Evolutionary conservation across 2,888 invertebrate genomes (phyloP), one percentile per base, ranked within the genome.

Genomic region (Drosophila mimetica): DNA sequence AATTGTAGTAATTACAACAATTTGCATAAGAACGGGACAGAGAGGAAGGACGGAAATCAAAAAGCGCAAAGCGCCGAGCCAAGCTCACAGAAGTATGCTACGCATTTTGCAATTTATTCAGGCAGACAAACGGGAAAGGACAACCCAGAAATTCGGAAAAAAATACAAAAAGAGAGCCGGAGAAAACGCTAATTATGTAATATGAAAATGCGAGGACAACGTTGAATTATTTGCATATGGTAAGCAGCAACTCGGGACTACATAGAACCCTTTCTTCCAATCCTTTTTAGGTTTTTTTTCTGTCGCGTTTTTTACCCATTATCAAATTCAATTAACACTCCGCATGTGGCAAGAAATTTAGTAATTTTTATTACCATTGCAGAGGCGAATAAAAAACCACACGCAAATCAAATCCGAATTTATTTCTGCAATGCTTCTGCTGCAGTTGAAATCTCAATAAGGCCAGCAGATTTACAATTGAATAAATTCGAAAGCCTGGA

Each of bases 1-100:
- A 85, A 85, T 89, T 87, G 87, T 81, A 88, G 89, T 87, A 88
- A 85, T 88, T 85, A 88, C 86, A 86, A 87, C 75, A 76, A 85
- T 85, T 85, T 85, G 87, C 85, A 85, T 85, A 88, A 87, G 74
- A 75, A 75, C 32, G 44, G 30, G 51, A 13, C 30, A 34, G 13
- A 18, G 41, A 11, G n/a, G 11, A 30, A 48, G 51, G 64, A 75
- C 86, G 82, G 82, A 83, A 83, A 83, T 85, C 87, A 87, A 83
- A 83, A 83, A 86, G 88, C 88, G 82, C 83, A 86, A 86, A 72
- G 75, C 70, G 63, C 36, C 42, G 36, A 42, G 66, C 66, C 28
- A 22, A 18, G 47, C 71, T 8, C 46, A 59, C 72, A 72, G 76
- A 81, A 86, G 83, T 88, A 82, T 86, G 83, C 88, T 86, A 86